Conservation (phyloP, 2,113 vertebrate genomes). For the Pandion haliaetus region DNA sequence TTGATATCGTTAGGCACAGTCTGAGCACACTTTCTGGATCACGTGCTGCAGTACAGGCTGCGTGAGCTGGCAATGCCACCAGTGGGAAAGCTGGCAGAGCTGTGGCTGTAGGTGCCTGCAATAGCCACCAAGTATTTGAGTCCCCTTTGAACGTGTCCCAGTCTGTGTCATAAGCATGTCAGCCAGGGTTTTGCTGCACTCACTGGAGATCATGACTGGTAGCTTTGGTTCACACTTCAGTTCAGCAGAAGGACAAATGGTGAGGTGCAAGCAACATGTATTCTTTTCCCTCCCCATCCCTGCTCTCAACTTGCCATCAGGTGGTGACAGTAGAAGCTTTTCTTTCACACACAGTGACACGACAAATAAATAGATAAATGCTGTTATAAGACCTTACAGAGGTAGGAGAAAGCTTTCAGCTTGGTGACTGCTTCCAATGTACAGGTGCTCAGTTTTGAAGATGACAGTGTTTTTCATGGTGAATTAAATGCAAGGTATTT, state of each 20-base stretch:
- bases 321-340: background rate
- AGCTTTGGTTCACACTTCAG: background rate
- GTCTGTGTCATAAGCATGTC: background rate
- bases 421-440: background rate
- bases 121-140: background rate
- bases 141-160: background rate
- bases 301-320: background rate
- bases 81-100: background rate
- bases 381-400: background rate
- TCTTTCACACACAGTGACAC: background rate
- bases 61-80: accelerated
- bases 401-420: background rate
- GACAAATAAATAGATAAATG: background rate
- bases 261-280: background rate
- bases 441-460: background rate
- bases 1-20: background rate
- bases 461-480: background rate
- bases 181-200: background rate
- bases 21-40: background rate
- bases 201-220: background rate
- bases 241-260: background rate
- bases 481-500: background rate
- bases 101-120: background rate
- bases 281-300: background rate
- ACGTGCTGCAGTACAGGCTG: background rate